Percentiles rank a stretch among this genome's conserved stretches.
Evolutionary conservation across 2,113 vertebrate genomes (phyloP).

Genomic region (Athene cunicularia): DNA sequence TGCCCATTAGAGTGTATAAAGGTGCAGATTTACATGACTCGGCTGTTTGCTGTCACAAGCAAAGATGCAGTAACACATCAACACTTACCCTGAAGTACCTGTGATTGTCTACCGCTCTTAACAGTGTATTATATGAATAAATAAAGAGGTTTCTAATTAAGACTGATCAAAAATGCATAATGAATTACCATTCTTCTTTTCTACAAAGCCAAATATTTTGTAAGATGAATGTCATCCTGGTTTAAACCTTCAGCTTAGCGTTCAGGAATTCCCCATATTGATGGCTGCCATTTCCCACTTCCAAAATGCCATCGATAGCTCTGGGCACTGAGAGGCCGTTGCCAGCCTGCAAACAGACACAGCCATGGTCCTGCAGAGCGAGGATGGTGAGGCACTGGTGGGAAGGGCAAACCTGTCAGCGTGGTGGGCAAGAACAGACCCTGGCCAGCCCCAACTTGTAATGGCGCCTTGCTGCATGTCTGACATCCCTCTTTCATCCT

Average conservation of each 20-base stretch:
- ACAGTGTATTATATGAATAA: not conserved
- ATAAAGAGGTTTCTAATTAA: not conserved
- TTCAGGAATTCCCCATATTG: not conserved
- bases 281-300: not conserved
- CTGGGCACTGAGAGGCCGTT: not conserved
- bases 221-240: not conserved
- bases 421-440: not conserved
- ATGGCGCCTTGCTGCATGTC: rapidly evolving
- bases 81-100: not conserved
- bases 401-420: not conserved
- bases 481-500: not conserved
- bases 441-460: not conserved
- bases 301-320: rapidly evolving
- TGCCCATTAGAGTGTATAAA: not conserved
- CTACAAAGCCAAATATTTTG: not conserved
- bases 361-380: not conserved
- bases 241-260: not conserved
- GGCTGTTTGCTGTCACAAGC: not conserved
- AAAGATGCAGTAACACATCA: not conserved
- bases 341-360: rapidly evolving
- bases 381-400: too few relatives aligned
- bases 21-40: not conserved
- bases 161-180: not conserved
- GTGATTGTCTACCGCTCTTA: not conserved
- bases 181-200: not conserved